Evolutionary conservation across 1,140 invertebrate genomes (phyloP).

Genomic region (Probaryconus sp.): DNA sequence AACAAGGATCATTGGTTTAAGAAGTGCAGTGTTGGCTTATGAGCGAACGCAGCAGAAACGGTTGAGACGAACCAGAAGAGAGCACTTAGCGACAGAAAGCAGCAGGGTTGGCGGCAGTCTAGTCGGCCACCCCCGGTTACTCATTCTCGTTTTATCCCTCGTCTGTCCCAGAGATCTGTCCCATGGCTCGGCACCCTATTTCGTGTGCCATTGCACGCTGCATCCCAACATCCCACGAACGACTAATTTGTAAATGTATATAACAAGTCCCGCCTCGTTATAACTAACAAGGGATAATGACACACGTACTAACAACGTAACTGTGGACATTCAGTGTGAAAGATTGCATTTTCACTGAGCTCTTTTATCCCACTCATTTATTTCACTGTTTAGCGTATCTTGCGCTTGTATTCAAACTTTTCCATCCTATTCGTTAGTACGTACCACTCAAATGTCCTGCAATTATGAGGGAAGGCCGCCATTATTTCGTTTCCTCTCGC

Average conservation of each 20-base stretch:
- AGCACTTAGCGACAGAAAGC: conserved; percentile 39
- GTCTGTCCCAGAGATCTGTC: conserved; percentile 24
- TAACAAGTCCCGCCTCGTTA: conserved; percentile 71
- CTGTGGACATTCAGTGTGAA: conserved; percentile 49
- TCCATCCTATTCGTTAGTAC: conserved; percentile 38
- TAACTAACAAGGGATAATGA: conserved; percentile 73
- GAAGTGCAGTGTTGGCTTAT: conserved; percentile 27
- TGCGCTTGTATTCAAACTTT: conserved; percentile 49
- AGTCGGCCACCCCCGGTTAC: neutral
- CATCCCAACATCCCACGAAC: conserved; percentile 30
- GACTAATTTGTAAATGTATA: conserved; percentile 71
- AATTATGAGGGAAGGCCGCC: conserved; percentile 46
- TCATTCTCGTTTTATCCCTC: conserved; percentile 37
- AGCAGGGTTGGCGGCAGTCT: conserved; percentile 7
- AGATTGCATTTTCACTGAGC: conserved; percentile 55
- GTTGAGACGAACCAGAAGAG: conserved; percentile 21
- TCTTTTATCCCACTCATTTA: conserved; percentile 66
- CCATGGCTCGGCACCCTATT: conserved; percentile 31
- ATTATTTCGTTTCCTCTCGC: conserved; percentile 40
- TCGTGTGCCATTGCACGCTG: conserved; percentile 31
- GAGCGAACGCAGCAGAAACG: conserved; percentile 17
- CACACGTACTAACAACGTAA: conserved; percentile 54
- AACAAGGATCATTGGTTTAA: conserved; percentile 13
- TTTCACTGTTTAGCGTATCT: conserved; percentile 56
- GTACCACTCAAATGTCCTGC: conserved; percentile 54